phyloP scores from a whole-genome alignment of 2,797 vertebrate genomes.

The Macrochelys suwanniensis region DNA sequence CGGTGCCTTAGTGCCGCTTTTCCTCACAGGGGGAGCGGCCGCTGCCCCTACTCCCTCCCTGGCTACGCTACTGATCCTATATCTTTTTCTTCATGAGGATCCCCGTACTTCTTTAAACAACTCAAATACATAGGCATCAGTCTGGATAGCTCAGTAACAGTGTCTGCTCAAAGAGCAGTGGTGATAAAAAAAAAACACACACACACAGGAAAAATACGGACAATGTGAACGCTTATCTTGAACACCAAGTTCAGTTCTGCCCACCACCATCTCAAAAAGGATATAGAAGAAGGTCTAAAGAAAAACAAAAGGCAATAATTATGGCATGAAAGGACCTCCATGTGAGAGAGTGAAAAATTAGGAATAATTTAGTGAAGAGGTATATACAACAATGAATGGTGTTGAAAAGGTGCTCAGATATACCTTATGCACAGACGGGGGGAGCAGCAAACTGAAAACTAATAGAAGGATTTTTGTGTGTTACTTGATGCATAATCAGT shows the following conservation, averaged over 20 bases:
- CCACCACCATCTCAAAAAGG: background rate
- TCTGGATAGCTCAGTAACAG: background rate
- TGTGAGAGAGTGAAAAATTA: background rate
- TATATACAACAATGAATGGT: background rate
- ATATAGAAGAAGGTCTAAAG: background rate
- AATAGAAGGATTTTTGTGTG: background rate
- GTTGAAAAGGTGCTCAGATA: background rate
- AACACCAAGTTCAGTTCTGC: background rate
- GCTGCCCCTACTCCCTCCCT: too few relatives aligned
- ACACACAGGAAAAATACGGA: background rate
- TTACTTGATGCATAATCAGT: background rate
- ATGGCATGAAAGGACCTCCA: background rate
- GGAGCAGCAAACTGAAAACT: background rate
- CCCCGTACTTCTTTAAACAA: slow-evolving; percentile 23
- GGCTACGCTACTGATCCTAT: background rate
- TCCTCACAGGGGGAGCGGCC: too few relatives aligned
- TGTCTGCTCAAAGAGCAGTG: background rate
- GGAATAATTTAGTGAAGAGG: background rate
- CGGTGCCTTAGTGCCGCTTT: too few relatives aligned
- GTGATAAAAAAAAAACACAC: background rate
- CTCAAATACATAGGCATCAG: background rate
- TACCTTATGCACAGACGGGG: background rate
- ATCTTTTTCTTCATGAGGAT: slow-evolving; percentile 16
- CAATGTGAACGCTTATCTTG: background rate
- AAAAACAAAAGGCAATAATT: background rate